Base-by-base conservation (phyloP, 37 sponge, comb jelly and placozoan species). In the Petrosia ficiformis region DNA sequence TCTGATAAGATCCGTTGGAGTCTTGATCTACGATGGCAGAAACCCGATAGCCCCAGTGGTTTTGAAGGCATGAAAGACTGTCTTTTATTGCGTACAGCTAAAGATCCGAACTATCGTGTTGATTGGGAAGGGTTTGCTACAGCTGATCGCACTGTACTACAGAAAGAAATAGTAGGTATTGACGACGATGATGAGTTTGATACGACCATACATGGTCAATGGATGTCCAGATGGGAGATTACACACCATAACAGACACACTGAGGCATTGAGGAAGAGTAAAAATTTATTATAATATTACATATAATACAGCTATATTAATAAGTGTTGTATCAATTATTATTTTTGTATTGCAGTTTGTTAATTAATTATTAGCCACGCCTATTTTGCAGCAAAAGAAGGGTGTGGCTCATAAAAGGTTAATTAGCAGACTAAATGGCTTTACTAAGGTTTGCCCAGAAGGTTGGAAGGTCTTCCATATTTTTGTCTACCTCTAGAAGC, bases 181-280 rank as follows among this genome's bases (percentile, higher is more conserved):
- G 41, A 44, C 25, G 64, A 2, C 1, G 52, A 19, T 2, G 88
- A 72, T 48, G 77, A 82, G 70, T 86, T 94, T 66, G 87, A 94
- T 70, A 84, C 95, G 0, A 90, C 83, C 37, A 83, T 94, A 29
- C 72, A 72, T 63, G 95, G 95, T 1, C 95, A 90, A n/a, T 94
- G 95, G 95, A 94, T 94, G 95, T 68, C 67, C 22, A 48, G 84
- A 1, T 94, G 95, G 95, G 81, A 86, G 81, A 86, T 90, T 25
- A 77, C 78, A 24, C 86, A 94, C 59, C 95, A 85, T 84, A 94
- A 94, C 81, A 79, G 74, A 30, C 91, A 94, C 78, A 90, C 91
- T 3, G 76, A 61, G 57, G 42, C 80, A 30, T 26, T 84, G 39
- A 43, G 63, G 61, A 42, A 5, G 0, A 56, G 40, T 40, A 71